A percentile compares a stretch with the other conserved stretches of the same genome.
Conservation (phyloP, 1,140 invertebrate species). For the Stegodyphus dumicola region DNA sequence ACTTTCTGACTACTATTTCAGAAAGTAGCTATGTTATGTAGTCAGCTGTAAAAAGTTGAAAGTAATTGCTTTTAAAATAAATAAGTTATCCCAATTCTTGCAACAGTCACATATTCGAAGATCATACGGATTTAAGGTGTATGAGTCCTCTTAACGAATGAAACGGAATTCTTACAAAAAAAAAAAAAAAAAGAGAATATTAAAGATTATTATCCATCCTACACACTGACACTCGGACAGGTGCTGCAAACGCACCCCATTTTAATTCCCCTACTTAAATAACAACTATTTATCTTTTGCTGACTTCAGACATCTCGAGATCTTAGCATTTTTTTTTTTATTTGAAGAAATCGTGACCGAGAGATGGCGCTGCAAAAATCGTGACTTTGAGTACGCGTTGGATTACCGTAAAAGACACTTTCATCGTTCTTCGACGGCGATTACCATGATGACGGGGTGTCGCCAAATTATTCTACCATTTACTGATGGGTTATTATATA, state of each 20-base stretch:
- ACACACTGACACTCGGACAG: slow-evolving; percentile 44
- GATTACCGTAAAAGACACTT: slow-evolving; percentile 17
- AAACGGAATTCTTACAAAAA: too few relatives aligned
- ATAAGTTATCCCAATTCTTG: too few relatives aligned
- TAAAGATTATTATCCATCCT: background rate
- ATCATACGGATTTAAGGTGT: too few relatives aligned
- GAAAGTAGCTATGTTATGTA: too few relatives aligned
- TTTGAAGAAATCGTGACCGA: slow-evolving; percentile 32
- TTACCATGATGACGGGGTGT: slow-evolving; percentile 49
- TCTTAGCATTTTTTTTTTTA: slow-evolving; percentile 8
- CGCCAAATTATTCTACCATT: slow-evolving; percentile 31
- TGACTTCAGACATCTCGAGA: slow-evolving; percentile 6
- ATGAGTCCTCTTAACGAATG: too few relatives aligned
- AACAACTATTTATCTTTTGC: slow-evolving; percentile 27
- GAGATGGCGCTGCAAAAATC: background rate
- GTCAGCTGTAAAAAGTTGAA: too few relatives aligned
- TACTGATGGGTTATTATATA: slow-evolving; percentile 45
- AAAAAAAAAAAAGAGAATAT: background rate
- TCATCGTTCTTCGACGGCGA: slow-evolving; percentile 31
- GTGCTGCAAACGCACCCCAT: slow-evolving; percentile 7
- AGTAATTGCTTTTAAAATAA: too few relatives aligned
- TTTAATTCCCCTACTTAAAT: background rate
- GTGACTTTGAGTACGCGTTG: background rate
- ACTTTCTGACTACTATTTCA: too few relatives aligned
- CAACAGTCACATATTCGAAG: too few relatives aligned